Evolutionary conservation across 2,113 vertebrate species (phyloP).

Genomic region (Bettongia penicillata): DNA sequence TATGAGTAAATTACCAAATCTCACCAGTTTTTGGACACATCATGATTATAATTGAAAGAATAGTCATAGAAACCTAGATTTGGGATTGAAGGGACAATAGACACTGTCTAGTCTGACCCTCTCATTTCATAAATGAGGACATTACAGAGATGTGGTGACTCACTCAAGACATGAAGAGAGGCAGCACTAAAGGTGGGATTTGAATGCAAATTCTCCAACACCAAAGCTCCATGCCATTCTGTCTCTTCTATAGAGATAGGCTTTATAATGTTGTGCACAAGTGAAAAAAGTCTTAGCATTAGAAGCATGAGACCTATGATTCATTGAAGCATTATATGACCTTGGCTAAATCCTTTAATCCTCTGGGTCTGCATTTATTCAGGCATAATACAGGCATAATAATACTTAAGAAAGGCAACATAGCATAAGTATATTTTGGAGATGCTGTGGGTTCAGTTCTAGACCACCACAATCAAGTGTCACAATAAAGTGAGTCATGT

Average conservation of each 20-base stretch:
- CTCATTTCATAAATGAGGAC: neutral
- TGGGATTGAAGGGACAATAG: neutral
- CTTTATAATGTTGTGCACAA: neutral
- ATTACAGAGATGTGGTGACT: neutral
- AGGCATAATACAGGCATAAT: conserved; percentile 29
- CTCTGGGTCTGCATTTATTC: conserved; percentile 9
- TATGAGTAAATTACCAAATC: neutral
- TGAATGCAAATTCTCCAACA: neutral
- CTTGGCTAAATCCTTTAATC: neutral
- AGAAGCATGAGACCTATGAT: neutral
- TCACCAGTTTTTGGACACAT: neutral
- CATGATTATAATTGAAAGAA: neutral
- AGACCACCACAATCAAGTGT: neutral
- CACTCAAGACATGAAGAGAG: neutral
- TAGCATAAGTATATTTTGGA: neutral
- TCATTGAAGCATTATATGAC: neutral
- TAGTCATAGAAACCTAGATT: neutral
- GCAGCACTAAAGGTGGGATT: neutral
- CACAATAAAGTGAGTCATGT: neutral
- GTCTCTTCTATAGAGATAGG: neutral
- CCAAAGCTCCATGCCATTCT: neutral
- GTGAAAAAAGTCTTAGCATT: neutral
- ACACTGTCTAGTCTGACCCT: neutral
- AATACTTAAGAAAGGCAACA: neutral
- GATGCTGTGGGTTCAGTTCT: neutral